These are phyloP conservation scores for Eucidaris tribuloides DNA, from an alignment of 35 echinoderm and acorn worm species.

Conservation along the genomic window DNA sequence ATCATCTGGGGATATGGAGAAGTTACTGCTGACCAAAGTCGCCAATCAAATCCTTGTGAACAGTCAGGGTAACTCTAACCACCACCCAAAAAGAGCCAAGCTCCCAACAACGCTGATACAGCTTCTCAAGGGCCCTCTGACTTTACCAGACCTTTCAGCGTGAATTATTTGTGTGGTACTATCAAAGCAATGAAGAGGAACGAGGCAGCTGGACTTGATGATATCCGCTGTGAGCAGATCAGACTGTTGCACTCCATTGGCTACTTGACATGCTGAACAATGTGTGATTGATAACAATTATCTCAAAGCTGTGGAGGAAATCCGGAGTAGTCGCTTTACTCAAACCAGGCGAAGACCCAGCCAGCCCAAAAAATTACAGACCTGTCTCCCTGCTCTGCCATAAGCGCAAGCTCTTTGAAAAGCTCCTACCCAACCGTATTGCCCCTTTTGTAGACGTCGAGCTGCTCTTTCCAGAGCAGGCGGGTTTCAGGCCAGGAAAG, in stretches of 20 bases:
- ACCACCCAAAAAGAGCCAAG: slow-evolving; percentile 36
- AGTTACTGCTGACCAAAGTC: slow-evolving; percentile 4
- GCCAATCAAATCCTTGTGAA: slow-evolving; percentile 33
- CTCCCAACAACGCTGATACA: neutral
- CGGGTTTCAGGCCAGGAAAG: neutral
- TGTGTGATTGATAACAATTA: slow-evolving; percentile 19
- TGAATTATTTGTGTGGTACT: slow-evolving; percentile 3
- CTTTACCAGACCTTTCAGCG: slow-evolving; percentile 7
- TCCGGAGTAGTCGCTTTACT: slow-evolving; percentile 8
- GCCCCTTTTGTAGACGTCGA: neutral
- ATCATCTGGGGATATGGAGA: no score
- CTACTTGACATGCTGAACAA: slow-evolving; percentile 35
- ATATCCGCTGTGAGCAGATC: slow-evolving; percentile 45
- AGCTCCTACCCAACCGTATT: slow-evolving; percentile 39
- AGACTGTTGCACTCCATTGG: slow-evolving; percentile 28
- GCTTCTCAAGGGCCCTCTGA: neutral
- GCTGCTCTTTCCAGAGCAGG: slow-evolving; percentile 31
- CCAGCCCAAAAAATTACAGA: slow-evolving; percentile 23
- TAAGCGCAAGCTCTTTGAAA: slow-evolving; percentile 42
- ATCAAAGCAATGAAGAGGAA: slow-evolving; percentile 18
- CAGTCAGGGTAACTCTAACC: slow-evolving; percentile 14
- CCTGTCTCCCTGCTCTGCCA: slow-evolving; percentile 34
- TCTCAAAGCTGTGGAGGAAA: slow-evolving; percentile 41
- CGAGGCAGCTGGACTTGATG: slow-evolving; percentile 29
- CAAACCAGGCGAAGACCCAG: slow-evolving; percentile 26